A percentile compares a stretch with the other conserved stretches of the same genome.
Evolutionary conservation across 2,888 invertebrate species (phyloP).

Genomic region (Troides aeacus): DNA sequence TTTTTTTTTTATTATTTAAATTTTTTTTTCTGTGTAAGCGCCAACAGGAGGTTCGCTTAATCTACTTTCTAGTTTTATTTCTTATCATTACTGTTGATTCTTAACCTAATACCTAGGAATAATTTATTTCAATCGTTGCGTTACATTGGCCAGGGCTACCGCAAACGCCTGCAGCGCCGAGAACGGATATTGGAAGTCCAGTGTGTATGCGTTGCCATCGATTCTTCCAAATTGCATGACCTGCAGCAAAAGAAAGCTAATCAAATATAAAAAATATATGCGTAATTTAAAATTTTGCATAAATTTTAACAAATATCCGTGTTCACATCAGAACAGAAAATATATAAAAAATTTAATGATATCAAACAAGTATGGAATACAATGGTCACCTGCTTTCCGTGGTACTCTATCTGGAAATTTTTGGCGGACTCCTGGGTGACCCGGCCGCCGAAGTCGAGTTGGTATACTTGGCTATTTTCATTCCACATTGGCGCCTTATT

Average conservation of each 20-base stretch:
- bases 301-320: too few species aligned
- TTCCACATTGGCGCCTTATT: constrained; percentile 99
- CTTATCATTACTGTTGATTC: not conserved
- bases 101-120: constrained; percentile 20
- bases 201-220: constrained; percentile 98
- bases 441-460: constrained; percentile 98
- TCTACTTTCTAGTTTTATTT: not conserved
- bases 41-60: constrained; percentile 13
- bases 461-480: constrained; percentile 99
- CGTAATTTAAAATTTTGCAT: too few species aligned
- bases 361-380: not conserved
- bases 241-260: constrained; percentile 71
- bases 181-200: constrained; percentile 99
- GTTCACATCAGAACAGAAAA: too few species aligned
- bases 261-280: too few species aligned
- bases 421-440: constrained; percentile 99
- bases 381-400: constrained; percentile 92
- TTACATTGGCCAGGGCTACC: constrained; percentile 97
- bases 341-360: too few species aligned
- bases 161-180: constrained; percentile 99
- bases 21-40: not conserved
- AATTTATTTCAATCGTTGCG: constrained; percentile 93
- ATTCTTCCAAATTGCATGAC: constrained; percentile 99
- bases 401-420: constrained; percentile 99
- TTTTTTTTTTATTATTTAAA: not conserved